phyloP scores from a whole-genome alignment of 1,140 invertebrate species.

The Polyergus mexicanus region DNA sequence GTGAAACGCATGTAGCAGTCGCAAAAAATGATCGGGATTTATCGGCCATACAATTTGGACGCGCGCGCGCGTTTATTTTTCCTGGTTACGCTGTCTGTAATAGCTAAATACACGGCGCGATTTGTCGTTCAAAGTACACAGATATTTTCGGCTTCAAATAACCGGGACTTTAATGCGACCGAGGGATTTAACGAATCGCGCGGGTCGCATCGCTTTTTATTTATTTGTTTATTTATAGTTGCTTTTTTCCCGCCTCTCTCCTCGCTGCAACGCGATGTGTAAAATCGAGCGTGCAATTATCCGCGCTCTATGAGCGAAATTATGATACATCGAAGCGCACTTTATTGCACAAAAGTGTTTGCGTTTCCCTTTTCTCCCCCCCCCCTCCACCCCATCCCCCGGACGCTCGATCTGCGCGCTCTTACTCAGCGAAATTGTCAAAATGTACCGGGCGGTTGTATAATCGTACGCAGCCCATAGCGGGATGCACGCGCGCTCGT shows the following conservation, averaged over 20 bases:
- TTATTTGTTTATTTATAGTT: not conserved
- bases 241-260: not conserved
- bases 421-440: conserved; percentile 72
- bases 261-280: not conserved
- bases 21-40: conserved; percentile 37
- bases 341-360: conserved; percentile 66
- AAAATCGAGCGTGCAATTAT: conserved; percentile 61
- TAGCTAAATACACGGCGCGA: conserved; percentile 20
- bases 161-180: conserved; percentile 9
- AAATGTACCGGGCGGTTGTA: conserved; percentile 61
- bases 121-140: not conserved
- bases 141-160: not conserved
- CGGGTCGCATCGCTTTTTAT: conserved; percentile 14
- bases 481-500: not conserved
- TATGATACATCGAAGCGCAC: conserved; percentile 38
- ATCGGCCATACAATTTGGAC: conserved; percentile 28
- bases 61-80: conserved; percentile 13
- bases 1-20: not conserved
- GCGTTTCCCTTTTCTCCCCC: not conserved
- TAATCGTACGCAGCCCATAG: conserved; percentile 25
- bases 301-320: conserved; percentile 47
- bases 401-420: conserved; percentile 64
- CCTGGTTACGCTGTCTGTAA: conserved; percentile 6
- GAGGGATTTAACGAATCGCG: not conserved
- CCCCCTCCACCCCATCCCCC: not conserved